phyloP scores from a whole-genome alignment of 2,113 vertebrate genomes.

The Phocoena sinus region DNA sequence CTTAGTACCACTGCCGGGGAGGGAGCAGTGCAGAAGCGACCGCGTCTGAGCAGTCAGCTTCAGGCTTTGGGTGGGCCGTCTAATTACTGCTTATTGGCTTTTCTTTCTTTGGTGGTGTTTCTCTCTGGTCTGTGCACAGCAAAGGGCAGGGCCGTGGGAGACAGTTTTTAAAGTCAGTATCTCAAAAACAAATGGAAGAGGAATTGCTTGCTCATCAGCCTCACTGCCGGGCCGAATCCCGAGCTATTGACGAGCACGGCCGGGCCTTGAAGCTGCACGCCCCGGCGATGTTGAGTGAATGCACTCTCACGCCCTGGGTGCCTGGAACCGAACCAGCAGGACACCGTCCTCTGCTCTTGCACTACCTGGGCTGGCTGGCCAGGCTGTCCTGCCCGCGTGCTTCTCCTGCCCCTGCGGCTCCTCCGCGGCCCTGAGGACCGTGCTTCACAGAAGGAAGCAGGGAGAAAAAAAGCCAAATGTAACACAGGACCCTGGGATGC shows the following conservation, averaged over 20 bases:
- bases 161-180: background rate
- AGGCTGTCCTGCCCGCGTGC: background rate
- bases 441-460: background rate
- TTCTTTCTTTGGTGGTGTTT: background rate
- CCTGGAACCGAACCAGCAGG: background rate
- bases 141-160: background rate
- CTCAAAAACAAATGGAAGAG: background rate
- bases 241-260: background rate
- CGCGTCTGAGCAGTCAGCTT: accelerated
- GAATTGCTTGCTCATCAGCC: background rate
- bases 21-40: accelerated
- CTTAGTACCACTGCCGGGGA: accelerated
- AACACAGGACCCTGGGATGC: background rate
- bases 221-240: background rate
- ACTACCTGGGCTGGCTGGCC: background rate
- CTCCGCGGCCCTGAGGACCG: background rate
- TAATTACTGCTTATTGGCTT: too few species aligned
- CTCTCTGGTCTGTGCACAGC: background rate
- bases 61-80: accelerated
- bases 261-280: background rate
- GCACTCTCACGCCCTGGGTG: background rate
- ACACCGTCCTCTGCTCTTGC: accelerated
- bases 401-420: background rate
- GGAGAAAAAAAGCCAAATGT: accelerated
- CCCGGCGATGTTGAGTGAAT: accelerated